These are phyloP conservation scores for Aurelia coerulea DNA, from an alignment of 30 jellyfish, hydroid and myxozoan species.

Conservation along the genomic window DNA sequence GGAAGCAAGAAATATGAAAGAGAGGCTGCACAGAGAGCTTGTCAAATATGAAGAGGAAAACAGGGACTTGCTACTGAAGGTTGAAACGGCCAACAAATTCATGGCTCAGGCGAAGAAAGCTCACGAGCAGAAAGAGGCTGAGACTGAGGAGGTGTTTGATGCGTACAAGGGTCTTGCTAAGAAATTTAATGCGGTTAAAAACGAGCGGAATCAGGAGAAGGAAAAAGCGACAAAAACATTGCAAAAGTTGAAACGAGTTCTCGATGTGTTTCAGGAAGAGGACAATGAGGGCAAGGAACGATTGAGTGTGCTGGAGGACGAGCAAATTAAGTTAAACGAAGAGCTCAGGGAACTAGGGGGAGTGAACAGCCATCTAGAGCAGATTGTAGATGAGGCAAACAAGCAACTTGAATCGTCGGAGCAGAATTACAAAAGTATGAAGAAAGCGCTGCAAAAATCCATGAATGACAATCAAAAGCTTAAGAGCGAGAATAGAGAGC, in stretches of 20 bases:
- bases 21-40: not conserved
- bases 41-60: constrained; percentile 7
- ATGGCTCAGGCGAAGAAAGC: constrained; percentile 12
- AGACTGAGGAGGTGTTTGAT: not conserved
- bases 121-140: constrained; percentile 16
- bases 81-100: constrained; percentile 7
- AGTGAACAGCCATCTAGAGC: not conserved
- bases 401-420: too few species aligned
- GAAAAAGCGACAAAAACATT: constrained; percentile 3
- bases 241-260: not conserved
- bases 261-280: not conserved
- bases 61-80: not conserved
- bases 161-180: not conserved
- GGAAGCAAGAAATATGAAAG: not conserved
- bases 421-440: too few species aligned
- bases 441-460: too few species aligned
- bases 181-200: not conserved
- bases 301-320: not conserved
- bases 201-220: not conserved
- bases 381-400: not conserved
- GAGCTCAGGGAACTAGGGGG: not conserved
- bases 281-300: not conserved
- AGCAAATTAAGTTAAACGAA: not conserved
- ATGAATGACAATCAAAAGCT: not conserved
- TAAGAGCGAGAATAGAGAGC: not conserved